Evolutionary conservation across 2,888 invertebrate species (phyloP), one percentile per base, ranked within the genome.

Genomic region (Elmis aenea): DNA sequence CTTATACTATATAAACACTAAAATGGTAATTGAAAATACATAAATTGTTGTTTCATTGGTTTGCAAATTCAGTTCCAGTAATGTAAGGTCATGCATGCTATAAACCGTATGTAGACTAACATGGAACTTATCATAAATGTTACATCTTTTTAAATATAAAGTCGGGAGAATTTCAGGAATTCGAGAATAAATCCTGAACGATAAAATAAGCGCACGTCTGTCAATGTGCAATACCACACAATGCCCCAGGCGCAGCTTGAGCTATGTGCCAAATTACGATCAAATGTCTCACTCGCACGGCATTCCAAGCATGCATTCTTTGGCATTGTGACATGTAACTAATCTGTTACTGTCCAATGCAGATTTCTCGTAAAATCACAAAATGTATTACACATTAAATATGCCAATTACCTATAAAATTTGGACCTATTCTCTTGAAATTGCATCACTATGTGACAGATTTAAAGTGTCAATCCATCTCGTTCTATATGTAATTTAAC

Each of bases 251-350:
- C 57, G 51, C 39, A 50, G 48, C 45, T 51, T 42, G 48, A 58
- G 53, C 50, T 59, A 62, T 63, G 63, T 64, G 63, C 63, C 63
- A 65, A 64, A 64, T 65, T 62, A 57, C 59, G 55, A 58, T 60
- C 58, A 59, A 56, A 58, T 57, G 56, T 61, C 58, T 58, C 59
- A 59, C 57, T 61, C 55, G 29, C 50, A 54, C 55, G 45, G 53
- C 62, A 64, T 63, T 58, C 63, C 62, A 61, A 41, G 49, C 51
- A 48, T 48, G 51, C 58, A 61, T 61, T 62, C 59, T 55, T 59
- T 55, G 54, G 52, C 55, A 58, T 56, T 57, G 51, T 54, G 50
- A 54, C 52, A 38, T 42, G 32, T 33, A 45, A 26, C 35, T 35
- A 42, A 35, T 45, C 33, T 31, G 27, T 35, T 27, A 40, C 38